Evolutionary conservation across 2,113 vertebrate species (phyloP).

Genomic region (Salminus brasiliensis): DNA sequence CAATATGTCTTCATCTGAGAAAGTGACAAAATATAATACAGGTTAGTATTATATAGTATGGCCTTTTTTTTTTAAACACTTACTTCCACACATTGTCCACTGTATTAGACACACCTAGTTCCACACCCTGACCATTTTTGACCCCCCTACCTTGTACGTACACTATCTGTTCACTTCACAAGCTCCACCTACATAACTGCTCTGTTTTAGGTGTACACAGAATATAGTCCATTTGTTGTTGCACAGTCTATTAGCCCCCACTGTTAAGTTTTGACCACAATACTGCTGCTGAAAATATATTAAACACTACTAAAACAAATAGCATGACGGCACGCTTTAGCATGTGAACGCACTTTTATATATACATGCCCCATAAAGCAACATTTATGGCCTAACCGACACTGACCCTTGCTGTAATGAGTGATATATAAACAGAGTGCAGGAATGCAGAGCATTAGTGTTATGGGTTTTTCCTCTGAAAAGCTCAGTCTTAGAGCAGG

Average conservation of each 20-base stretch:
- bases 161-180: background rate
- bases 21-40: background rate
- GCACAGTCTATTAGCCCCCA: too few relatives aligned
- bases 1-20: slow-evolving; percentile 80
- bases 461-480: background rate
- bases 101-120: background rate
- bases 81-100: background rate
- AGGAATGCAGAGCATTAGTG: background rate
- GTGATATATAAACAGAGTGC: background rate
- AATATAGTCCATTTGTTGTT: background rate
- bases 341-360: background rate
- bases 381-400: background rate
- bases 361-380: background rate
- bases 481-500: background rate
- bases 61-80: background rate
- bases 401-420: background rate
- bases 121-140: background rate
- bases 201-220: too few relatives aligned
- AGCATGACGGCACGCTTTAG: background rate
- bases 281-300: too few relatives aligned
- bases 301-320: background rate
- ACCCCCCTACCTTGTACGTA: background rate
- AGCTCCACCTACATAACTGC: too few relatives aligned
- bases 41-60: background rate
- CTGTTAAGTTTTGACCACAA: too few relatives aligned